Conservation (phyloP, 2,797 vertebrate genomes). For the Molothrus aeneus region DNA sequence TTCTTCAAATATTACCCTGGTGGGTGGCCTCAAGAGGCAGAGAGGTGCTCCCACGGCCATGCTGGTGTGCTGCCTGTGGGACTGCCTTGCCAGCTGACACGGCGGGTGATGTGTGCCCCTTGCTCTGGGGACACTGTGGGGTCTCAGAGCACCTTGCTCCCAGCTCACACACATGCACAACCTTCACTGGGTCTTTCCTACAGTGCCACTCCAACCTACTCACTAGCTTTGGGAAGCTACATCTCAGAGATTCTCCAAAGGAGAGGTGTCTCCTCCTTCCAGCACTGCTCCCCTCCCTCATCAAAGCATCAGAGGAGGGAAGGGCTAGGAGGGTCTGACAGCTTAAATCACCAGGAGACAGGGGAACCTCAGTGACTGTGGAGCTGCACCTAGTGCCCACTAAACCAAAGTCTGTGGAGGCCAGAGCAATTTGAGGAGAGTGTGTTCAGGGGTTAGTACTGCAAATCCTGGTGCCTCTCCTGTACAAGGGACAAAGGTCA, state of each 20-base stretch:
- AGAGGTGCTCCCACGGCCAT: neutral
- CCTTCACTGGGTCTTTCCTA: neutral
- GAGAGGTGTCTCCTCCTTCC: rapidly evolving
- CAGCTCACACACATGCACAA: neutral
- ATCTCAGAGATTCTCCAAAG: neutral
- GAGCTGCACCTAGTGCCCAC: neutral
- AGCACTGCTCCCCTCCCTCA: neutral
- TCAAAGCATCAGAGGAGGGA: neutral
- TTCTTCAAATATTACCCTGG: neutral
- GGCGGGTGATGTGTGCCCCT: neutral
- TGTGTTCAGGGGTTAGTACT: neutral
- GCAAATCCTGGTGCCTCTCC: neutral
- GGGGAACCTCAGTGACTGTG: neutral
- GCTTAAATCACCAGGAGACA: neutral
- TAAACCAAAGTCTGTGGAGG: neutral
- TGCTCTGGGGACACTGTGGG: neutral
- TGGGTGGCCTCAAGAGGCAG: neutral
- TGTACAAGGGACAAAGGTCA: neutral
- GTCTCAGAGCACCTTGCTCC: neutral
- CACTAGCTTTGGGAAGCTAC: neutral
- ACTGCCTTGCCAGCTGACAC: neutral
- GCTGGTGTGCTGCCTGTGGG: neutral
- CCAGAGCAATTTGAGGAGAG: neutral
- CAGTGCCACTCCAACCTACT: neutral
- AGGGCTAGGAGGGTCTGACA: neutral